Conservation (phyloP, 2,797 vertebrate species). For the Darevskia mixta region DNA sequence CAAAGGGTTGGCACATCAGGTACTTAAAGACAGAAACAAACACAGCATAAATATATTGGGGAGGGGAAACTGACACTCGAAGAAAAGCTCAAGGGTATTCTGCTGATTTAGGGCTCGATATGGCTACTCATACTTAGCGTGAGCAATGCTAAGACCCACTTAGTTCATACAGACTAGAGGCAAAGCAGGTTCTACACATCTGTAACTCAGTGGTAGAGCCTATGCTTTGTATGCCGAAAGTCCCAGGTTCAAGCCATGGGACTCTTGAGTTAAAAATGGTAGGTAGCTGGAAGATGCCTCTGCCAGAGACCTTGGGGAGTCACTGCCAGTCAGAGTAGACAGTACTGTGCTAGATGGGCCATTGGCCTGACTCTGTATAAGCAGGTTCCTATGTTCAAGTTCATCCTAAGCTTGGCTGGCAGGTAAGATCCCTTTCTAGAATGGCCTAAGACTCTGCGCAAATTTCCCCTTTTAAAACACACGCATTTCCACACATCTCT, state of each 20-base stretch:
- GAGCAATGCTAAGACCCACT: not conserved
- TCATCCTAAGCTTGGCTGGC: not conserved
- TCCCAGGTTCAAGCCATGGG: not conserved
- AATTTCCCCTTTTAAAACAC: conserved; percentile 47
- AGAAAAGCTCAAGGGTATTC: conserved; percentile 43
- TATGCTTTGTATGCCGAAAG: not conserved
- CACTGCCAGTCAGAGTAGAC: not conserved
- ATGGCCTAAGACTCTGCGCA: not conserved
- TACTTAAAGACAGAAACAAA: conserved; percentile 59
- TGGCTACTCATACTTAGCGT: not conserved
- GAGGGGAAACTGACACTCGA: conserved; percentile 42
- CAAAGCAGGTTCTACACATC: conserved; percentile 10
- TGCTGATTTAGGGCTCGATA: fast-evolving
- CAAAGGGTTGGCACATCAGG: conserved; percentile 49
- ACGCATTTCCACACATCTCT: conserved; percentile 30
- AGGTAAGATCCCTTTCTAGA: conserved; percentile 26
- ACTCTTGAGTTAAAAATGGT: conserved; percentile 3
- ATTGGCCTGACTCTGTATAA: conserved; percentile 20
- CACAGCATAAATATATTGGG: conserved; percentile 68
- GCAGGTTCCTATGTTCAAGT: not conserved
- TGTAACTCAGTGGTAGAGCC: not conserved
- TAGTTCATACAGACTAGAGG: not conserved
- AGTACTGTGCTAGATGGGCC: not conserved
- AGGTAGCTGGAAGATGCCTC: not conserved
- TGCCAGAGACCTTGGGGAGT: not conserved